phyloP scores from a whole-genome alignment of 1,140 invertebrate genomes.

The Drosophila sp. region DNA sequence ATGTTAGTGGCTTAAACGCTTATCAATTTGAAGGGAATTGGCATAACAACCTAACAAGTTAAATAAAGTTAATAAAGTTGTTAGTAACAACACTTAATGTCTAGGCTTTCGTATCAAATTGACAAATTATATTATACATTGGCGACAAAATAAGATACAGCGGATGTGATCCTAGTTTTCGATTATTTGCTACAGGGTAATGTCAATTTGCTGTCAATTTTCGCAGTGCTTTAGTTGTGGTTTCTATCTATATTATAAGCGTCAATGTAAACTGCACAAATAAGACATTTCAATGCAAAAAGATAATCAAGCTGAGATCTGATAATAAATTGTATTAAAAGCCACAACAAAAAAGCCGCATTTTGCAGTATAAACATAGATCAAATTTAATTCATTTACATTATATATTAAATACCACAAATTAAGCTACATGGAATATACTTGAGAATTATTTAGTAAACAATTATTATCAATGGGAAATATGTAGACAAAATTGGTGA shows the following conservation, averaged over 20 bases:
- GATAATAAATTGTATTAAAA: constrained; percentile 17
- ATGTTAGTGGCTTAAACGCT: too few relatives aligned
- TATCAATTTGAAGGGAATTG: too few relatives aligned
- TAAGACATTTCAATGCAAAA: constrained; percentile 52
- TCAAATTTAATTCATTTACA: constrained; percentile 7
- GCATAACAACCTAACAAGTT: too few relatives aligned
- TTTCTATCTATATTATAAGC: constrained; percentile 12
- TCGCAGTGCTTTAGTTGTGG: constrained; percentile 29
- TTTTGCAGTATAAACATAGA: not conserved
- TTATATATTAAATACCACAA: not conserved
- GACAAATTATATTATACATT: too few relatives aligned
- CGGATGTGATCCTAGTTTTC: not conserved
- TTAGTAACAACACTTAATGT: too few relatives aligned
- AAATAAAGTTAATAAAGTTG: too few relatives aligned
- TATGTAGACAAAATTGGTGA: too few relatives aligned
- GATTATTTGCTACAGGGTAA: not conserved
- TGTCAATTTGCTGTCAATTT: not conserved
- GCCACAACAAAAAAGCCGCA: constrained; percentile 62
- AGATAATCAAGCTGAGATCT: constrained; percentile 53
- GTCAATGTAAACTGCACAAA: constrained; percentile 20
- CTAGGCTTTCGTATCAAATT: too few relatives aligned
- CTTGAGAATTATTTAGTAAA: too few relatives aligned
- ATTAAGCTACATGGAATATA: not conserved
- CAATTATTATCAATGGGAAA: too few relatives aligned
- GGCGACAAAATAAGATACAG: too few relatives aligned